phyloP scores from a whole-genome alignment of 2,888 invertebrate genomes.

The Meandrusa payeni region DNA sequence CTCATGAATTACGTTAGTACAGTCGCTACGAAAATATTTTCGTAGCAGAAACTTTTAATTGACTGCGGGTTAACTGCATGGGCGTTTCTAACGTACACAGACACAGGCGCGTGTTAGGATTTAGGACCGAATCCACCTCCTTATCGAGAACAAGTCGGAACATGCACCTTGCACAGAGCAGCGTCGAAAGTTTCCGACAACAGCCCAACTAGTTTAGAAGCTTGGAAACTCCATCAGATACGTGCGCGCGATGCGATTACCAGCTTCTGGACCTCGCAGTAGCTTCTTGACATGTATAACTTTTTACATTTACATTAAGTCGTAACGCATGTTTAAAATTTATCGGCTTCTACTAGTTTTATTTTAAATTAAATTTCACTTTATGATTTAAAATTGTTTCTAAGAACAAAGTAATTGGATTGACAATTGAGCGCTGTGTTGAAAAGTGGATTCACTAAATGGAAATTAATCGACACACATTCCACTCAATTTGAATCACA shows the following conservation, averaged over 20 bases:
- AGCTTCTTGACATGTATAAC: conserved; percentile 33
- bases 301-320: conserved; percentile 6
- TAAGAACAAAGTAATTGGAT: no score
- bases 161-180: conserved; percentile 59
- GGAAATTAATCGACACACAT: no score
- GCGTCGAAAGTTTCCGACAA: conserved; percentile 67
- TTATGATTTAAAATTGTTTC: no score
- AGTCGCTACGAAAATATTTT: conserved; percentile 21
- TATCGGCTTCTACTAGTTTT: no score
- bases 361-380: no score
- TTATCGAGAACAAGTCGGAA: conserved; percentile 65
- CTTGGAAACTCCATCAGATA: conserved; percentile 76
- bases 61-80: conserved; percentile 42
- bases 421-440: no score
- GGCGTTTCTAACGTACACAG: conserved; percentile 42
- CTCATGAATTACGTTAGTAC: conserved; percentile 2
- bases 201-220: conserved; percentile 75
- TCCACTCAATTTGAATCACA: no score
- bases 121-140: conserved; percentile 62
- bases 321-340: neutral
- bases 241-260: conserved; percentile 70
- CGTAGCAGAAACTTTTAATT: conserved; percentile 54
- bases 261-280: conserved; percentile 36
- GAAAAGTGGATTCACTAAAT: no score
- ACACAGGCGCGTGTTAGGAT: conserved; percentile 55